A percentile compares a stretch with the other conserved stretches of the same genome.
phyloP scores from a whole-genome alignment of 1,140 invertebrate species.

The Anoplophora glabripennis region DNA sequence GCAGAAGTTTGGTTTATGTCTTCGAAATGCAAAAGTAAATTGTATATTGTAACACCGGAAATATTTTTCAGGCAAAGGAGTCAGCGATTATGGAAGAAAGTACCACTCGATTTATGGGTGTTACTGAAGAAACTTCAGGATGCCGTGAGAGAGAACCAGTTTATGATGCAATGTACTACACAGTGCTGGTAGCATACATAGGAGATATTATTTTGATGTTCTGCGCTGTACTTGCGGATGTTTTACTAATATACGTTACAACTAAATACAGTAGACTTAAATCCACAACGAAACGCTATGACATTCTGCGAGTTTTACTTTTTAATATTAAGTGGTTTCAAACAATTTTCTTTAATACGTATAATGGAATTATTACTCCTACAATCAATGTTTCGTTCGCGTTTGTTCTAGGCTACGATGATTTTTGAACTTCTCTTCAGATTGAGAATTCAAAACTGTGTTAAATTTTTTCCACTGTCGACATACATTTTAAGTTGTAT shows the following conservation, averaged over 20 bases:
- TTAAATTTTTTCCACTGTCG: too few relatives aligned
- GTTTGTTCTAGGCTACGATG: neutral
- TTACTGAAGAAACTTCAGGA: too few relatives aligned
- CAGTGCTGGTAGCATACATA: neutral
- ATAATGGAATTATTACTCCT: too few relatives aligned
- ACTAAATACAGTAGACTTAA: neutral
- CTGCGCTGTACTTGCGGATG: neutral
- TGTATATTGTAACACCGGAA: neutral
- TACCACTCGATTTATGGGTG: slow-evolving; percentile 7
- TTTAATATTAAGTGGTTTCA: too few relatives aligned
- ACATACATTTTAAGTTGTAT: too few relatives aligned
- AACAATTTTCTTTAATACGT: neutral
- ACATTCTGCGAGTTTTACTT: too few relatives aligned
- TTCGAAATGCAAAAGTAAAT: too few relatives aligned
- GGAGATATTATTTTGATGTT: neutral
- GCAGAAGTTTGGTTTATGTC: too few relatives aligned
- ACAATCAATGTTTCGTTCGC: neutral
- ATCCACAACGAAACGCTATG: neutral
- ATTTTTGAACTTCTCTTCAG: too few relatives aligned
- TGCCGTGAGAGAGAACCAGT: neutral
- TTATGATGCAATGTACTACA: neutral
- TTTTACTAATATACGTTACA: neutral
- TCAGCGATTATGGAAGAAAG: neutral
- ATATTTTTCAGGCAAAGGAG: too few relatives aligned
- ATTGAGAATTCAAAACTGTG: too few relatives aligned